Evolutionary conservation across 2,797 vertebrate species (phyloP), one percentile per base, ranked within the genome.

Genomic region (Myripristis murdjan): DNA sequence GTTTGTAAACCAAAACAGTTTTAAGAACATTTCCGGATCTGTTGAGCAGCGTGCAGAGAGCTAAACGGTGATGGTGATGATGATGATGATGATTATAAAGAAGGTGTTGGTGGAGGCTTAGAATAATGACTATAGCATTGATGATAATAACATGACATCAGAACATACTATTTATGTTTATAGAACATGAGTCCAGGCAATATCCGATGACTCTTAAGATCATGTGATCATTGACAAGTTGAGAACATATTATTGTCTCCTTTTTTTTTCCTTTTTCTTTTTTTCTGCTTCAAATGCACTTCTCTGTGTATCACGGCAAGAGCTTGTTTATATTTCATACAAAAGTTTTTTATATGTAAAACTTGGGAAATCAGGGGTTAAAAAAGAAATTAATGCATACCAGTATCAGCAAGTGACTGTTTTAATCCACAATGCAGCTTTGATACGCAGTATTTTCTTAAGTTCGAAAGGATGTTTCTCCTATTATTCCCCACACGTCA

Each of bases 311-410:
- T 92, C 81, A 71, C 14, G 77, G 68, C 82, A 82, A 94, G 94
- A 96, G 93, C 93, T 95, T 96, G 95, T 96, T 96, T 96, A 95
- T 96, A 96, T 97, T 97, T 96, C 95, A 96, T 97, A 96, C 93
- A 58, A 86, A 89, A 92, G 56, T 61, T 96, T 95, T 96, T 96
- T 96, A 96, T 96, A 95, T 95, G 95, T 96, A 93, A 94, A 95
- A 93, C 65, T 67, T 81, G 90, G 91, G 88, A 91, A 93, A 95
- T 94, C 87, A 91, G 91, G 85, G 93, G 90, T 72, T 41, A 54
- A 73, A 72, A n/a, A 55, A 1, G 23, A 72, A 92, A 91, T 92
- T 87, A 88, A 89, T 87, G 55, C 84, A 87, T 88, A 82, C 53
- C 54, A 89, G 71, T 91, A 90, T 89, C 87, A 95, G 90, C 89